phyloP scores from a whole-genome alignment of 2,888 invertebrate genomes.

The Taenaris catops region DNA sequence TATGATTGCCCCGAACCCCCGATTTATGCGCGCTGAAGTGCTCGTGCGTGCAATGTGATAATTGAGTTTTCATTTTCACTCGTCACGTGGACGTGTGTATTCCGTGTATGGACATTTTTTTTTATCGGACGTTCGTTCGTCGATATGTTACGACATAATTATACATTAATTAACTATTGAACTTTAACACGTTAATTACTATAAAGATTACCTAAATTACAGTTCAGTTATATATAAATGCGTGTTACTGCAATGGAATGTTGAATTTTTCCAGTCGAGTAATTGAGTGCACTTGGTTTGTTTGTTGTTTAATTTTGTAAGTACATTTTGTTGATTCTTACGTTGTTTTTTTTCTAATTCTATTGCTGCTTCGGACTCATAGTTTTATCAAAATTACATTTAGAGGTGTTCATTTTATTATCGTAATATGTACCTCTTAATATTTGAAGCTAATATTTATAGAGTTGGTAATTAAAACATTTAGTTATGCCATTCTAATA shows the following conservation, averaged over 20 bases:
- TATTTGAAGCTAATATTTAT: too few relatives aligned
- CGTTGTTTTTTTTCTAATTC: too few relatives aligned
- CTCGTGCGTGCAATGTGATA: constrained; percentile 55
- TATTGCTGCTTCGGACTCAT: too few relatives aligned
- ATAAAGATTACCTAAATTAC: constrained; percentile 27
- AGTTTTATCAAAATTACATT: too few relatives aligned
- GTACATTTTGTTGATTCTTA: too few relatives aligned
- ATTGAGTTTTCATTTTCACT: constrained; percentile 39
- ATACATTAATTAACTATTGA: constrained; percentile 34
- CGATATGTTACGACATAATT: constrained; percentile 29
- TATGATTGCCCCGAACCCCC: constrained; percentile 45
- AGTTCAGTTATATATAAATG: constrained; percentile 26
- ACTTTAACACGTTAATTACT: constrained; percentile 16
- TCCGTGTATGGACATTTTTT: constrained; percentile 29
- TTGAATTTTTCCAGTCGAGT: constrained; percentile 24
- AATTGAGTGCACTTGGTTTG: constrained; percentile 24
- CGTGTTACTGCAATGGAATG: constrained; percentile 17
- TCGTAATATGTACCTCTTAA: too few relatives aligned
- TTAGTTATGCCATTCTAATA: too few relatives aligned
- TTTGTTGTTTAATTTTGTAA: too few relatives aligned
- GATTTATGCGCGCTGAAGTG: constrained; percentile 51
- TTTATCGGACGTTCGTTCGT: constrained; percentile 20
- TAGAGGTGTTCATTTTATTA: too few relatives aligned
- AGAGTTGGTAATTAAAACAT: too few relatives aligned
- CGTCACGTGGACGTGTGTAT: constrained; percentile 53